Evolutionary conservation across 2,888 invertebrate species (phyloP), one percentile per base, ranked within the genome.

Genomic region (Crematogaster levior): DNA sequence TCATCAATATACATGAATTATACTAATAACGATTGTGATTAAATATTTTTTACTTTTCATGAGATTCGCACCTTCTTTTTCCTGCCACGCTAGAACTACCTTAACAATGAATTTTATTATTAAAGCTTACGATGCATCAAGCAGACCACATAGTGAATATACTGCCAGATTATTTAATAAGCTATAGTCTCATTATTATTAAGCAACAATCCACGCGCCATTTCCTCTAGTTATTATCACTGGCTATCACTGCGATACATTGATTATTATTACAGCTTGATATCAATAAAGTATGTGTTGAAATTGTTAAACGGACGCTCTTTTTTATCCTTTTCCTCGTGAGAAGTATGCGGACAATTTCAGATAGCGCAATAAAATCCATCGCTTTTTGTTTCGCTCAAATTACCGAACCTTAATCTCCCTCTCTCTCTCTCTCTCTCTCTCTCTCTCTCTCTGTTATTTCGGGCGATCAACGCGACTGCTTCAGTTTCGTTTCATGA

Each of bases 121-220:
- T 75, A 75, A 63, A 51, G 27, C 21, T 46, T 66, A 65, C 10
- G n/a, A 74, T 51, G 27, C 30, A 24, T 24, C 30, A 66, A 46
- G 37, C 65, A 40, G 30, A 58, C 43, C 34, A 68, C 9, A 68
- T 70, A 88, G 82, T 81, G 51, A 81, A 51, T 82, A 51, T 82
- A 89, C 89, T 89, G 89, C 89, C 89, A 89, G 82, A 60, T 60
- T 73, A 81, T n/a, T 75, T 82, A 79, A 58, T 83, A 82, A 58
- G 79, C 61, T 80, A 18, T 66, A 61, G 63, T 24, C 21, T 66
- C 43, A 34, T 81, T 60, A 82, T 53, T 27, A 37, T 46, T 30
- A 30, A 73, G 37, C 34, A 73, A 3, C 73, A 48, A 18, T 27
- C 21, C 75, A 77, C 66, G 24, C 53, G 66, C 12, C 30, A 46